phyloP scores from a whole-genome alignment of 2,797 vertebrate species.

The Lutjanus argentimaculatus region DNA sequence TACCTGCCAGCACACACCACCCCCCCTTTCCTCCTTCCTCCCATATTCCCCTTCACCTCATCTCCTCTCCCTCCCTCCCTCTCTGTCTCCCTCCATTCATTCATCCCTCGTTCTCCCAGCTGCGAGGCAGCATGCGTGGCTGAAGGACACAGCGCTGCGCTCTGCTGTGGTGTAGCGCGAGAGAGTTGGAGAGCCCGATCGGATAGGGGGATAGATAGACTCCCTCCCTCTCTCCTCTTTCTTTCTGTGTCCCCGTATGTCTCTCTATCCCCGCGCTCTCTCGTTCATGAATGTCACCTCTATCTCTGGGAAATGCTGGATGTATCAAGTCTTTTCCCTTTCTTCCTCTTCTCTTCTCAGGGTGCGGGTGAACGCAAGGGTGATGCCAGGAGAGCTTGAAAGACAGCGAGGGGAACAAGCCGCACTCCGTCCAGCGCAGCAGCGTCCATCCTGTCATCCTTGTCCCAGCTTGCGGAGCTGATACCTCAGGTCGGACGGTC shows the following conservation, averaged over 20 bases:
- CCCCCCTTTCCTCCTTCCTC: neutral
- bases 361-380: constrained; percentile 66
- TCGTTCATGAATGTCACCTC: constrained; percentile 87
- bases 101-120: constrained; percentile 73
- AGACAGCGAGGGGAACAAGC: constrained; percentile 51
- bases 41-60: constrained; percentile 22
- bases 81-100: constrained; percentile 71
- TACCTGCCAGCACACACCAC: constrained; percentile 47
- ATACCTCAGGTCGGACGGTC: constrained; percentile 72
- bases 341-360: constrained; percentile 64
- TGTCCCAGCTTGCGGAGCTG: constrained; percentile 66
- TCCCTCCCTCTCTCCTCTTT: constrained; percentile 40
- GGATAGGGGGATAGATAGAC: constrained; percentile 67
- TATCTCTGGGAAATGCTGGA: constrained; percentile 79
- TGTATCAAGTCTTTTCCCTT: constrained; percentile 70
- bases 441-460: constrained; percentile 49
- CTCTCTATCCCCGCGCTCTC: constrained; percentile 57
- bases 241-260: constrained; percentile 56
- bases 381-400: constrained; percentile 68
- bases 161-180: constrained; percentile 68
- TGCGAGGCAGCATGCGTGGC: constrained; percentile 71
- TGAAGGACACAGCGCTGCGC: constrained; percentile 85
- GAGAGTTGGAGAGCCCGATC: constrained; percentile 76
- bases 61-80: constrained; percentile 22
- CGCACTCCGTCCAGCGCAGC: constrained; percentile 45